phyloP scores from a whole-genome alignment of 2,888 invertebrate species.

The Ypsolopha sequella region DNA sequence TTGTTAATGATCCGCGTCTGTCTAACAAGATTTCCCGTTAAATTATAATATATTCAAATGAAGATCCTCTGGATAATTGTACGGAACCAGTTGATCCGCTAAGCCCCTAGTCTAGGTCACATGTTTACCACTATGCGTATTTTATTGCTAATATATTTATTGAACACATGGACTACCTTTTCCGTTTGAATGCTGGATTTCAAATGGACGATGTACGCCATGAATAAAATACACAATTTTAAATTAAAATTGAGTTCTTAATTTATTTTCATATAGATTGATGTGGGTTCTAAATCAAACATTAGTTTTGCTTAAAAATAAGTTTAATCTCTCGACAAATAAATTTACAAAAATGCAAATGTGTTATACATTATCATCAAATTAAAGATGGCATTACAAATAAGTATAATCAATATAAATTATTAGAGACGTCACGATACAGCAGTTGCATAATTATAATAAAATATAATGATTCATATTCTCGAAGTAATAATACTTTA shows the following conservation, averaged over 20 bases:
- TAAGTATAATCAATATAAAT: conserved; percentile 37
- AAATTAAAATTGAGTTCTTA: conserved; percentile 16
- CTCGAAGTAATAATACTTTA: conserved; percentile 36
- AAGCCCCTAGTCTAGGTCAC: neutral
- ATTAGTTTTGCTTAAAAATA: conserved; percentile 47
- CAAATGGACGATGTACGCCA: conserved; percentile 65
- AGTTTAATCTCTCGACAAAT: conserved; percentile 66
- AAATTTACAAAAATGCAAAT: conserved; percentile 61
- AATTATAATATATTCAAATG: too few relatives aligned
- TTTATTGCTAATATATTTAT: conserved; percentile 46
- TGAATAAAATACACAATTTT: conserved; percentile 35
- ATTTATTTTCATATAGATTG: conserved; percentile 10
- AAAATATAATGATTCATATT: conserved; percentile 37
- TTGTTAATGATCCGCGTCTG: neutral
- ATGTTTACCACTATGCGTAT: conserved; percentile 28
- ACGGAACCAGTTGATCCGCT: neutral
- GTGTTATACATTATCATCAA: conserved; percentile 37
- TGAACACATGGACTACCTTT: conserved; percentile 59
- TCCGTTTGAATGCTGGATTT: conserved; percentile 56
- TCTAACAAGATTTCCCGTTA: too few relatives aligned
- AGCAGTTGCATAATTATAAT: conserved; percentile 33
- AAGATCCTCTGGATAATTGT: too few relatives aligned
- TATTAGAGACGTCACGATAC: conserved; percentile 28
- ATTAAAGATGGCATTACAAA: conserved; percentile 52
- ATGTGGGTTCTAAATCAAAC: conserved; percentile 14